phyloP scores from a whole-genome alignment of 2,888 invertebrate species.

The Lasius fuliginosus region DNA sequence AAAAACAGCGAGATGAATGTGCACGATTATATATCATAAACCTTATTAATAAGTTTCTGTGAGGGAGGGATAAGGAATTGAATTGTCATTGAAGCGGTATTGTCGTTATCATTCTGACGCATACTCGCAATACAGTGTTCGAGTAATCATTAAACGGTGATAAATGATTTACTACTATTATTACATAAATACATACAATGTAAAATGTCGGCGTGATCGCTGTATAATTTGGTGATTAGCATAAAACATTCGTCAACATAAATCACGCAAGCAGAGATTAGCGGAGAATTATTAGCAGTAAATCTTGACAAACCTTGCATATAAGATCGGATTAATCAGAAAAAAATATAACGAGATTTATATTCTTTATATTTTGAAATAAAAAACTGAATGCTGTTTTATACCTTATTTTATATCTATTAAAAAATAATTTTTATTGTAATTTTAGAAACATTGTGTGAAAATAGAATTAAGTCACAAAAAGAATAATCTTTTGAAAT shows the following conservation, averaged over 20 bases:
- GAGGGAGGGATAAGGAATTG: conserved; percentile 35
- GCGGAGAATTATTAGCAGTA: conserved; percentile 19
- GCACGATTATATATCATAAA: conserved; percentile 26
- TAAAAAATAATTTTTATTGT: neutral
- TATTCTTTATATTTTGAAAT: neutral
- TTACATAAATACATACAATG: conserved; percentile 60
- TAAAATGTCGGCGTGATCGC: conserved; percentile 50
- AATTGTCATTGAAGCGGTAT: conserved; percentile 61
- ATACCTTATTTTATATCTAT: neutral
- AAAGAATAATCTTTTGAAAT: neutral
- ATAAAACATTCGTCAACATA: conserved; percentile 12
- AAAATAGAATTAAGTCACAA: neutral
- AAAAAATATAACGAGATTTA: neutral
- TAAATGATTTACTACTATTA: conserved; percentile 58
- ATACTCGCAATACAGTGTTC: conserved; percentile 53
- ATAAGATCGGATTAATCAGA: neutral
- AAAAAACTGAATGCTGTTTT: neutral
- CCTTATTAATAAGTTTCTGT: conserved; percentile 25
- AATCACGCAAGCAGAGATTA: conserved; percentile 1
- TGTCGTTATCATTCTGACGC: conserved; percentile 68
- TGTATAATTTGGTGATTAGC: conserved; percentile 41
- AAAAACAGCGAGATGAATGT: conserved; percentile 41
- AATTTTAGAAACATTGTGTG: neutral
- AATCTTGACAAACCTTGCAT: conserved; percentile 1
- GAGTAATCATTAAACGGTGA: conserved; percentile 51